These are phyloP conservation scores for Lacerta bilineata DNA, from an alignment of 2,797 vertebrate genomes.

Conservation along the genomic window DNA sequence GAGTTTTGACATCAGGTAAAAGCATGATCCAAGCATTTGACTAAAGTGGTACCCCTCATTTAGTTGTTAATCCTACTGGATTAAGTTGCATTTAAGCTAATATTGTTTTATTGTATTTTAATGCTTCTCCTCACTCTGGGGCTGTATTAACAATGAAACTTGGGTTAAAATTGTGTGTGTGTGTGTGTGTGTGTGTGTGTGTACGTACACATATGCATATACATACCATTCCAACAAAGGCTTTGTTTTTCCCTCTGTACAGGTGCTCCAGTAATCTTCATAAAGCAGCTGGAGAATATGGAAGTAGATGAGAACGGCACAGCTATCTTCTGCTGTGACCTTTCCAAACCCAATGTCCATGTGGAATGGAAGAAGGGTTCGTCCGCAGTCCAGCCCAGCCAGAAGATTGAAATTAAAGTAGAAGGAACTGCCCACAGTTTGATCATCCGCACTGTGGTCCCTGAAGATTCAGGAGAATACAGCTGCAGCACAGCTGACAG, in stretches of 20 bases:
- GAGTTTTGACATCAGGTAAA: no score
- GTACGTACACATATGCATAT: no score
- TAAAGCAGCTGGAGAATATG: constrained; percentile 81
- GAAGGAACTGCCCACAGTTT: constrained; percentile 85
- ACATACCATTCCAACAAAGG: not conserved
- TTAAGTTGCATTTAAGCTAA: no score
- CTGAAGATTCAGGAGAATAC: constrained; percentile 86
- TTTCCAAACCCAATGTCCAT: constrained; percentile 77
- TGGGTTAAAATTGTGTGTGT: no score
- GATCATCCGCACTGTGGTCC: constrained; percentile 83
- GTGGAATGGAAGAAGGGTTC: constrained; percentile 86
- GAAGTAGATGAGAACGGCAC: constrained; percentile 82
- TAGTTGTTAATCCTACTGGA: no score
- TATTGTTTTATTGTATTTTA: no score
- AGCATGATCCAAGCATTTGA: no score
- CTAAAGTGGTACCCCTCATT: no score
- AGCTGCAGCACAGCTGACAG: constrained; percentile 84
- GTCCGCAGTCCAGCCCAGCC: constrained; percentile 74
- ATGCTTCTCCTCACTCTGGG: no score
- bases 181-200: no score
- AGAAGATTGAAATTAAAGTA: constrained; percentile 83
- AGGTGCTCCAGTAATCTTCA: constrained; percentile 79
- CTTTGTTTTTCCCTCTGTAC: constrained; percentile 68
- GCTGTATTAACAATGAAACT: no score
- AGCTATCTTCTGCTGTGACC: constrained; percentile 84